A percentile compares a stretch with the other conserved stretches of the same genome.
These are phyloP conservation scores for Rhinoptilus africanus DNA, from an alignment of 2,113 vertebrate genomes.

Conservation along the genomic window DNA sequence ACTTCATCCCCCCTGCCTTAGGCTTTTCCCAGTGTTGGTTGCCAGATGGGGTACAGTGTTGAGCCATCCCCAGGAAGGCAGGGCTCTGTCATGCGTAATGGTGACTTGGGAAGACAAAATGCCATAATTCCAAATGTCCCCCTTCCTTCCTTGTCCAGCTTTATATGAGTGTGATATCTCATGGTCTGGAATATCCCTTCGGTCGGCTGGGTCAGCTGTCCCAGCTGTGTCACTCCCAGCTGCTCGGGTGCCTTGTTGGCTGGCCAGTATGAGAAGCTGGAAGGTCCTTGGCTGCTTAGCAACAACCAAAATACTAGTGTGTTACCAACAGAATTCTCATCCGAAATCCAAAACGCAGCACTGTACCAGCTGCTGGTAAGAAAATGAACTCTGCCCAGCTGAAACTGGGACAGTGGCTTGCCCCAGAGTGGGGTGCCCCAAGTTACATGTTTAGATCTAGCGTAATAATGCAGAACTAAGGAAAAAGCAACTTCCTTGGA, in stretches of 20 bases:
- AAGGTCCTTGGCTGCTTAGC: not conserved
- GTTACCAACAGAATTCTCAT: not conserved
- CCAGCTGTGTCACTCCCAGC: not conserved
- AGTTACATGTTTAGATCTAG: rapidly evolving
- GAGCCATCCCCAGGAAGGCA: not conserved
- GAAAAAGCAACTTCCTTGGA: not conserved
- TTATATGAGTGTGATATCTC: not conserved
- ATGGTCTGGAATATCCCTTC: not conserved
- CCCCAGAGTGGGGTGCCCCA: no score
- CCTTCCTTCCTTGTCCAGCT: no score
- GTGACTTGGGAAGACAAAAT: not conserved
- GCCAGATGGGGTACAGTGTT: not conserved
- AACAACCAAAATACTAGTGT: not conserved
- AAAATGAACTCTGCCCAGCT: not conserved
- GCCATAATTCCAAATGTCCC: not conserved
- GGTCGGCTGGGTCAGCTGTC: not conserved
- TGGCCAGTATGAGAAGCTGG: not conserved
- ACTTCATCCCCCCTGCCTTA: no score
- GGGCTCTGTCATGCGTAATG: not conserved
- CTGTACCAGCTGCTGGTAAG: not conserved
- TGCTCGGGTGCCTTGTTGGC: not conserved
- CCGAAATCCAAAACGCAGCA: not conserved
- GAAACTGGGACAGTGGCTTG: not conserved
- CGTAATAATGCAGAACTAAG: not conserved
- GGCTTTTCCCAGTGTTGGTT: not conserved